Conservation (phyloP, 2,797 vertebrate species). For the Rhinella marina region DNA sequence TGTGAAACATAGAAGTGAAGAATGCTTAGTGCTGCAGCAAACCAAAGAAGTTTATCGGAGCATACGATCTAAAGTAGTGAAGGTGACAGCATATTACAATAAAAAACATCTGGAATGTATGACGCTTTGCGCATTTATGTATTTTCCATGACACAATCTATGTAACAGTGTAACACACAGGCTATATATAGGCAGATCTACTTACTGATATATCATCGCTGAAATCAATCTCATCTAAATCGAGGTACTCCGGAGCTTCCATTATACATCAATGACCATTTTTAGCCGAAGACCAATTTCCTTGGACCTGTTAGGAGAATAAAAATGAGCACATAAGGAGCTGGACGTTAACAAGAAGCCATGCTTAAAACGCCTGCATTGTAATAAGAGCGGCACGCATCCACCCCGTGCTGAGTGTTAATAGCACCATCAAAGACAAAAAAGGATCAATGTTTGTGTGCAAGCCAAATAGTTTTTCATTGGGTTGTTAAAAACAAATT, state of each 20-base stretch:
- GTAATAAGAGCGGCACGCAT: slow-evolving; percentile 26
- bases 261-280: slow-evolving; percentile 86
- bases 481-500: slow-evolving; percentile 53
- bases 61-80: background rate
- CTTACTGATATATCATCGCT: slow-evolving; percentile 94
- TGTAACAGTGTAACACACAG: background rate
- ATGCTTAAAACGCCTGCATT: background rate
- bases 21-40: background rate
- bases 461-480: slow-evolving; percentile 50
- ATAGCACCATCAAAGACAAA: slow-evolving; percentile 17
- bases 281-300: slow-evolving; percentile 67
- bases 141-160: background rate
- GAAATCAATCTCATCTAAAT: slow-evolving; percentile 99
- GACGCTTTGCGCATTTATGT: background rate
- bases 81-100: slow-evolving; percentile 4
- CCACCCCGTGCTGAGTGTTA: slow-evolving; percentile 44
- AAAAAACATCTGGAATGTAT: slow-evolving; percentile 10
- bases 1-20: background rate
- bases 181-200: slow-evolving; percentile 62
- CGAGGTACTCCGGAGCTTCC: slow-evolving; percentile 98
- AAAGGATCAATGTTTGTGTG: slow-evolving; percentile 40
- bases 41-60: background rate
- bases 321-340: slow-evolving; percentile 53
- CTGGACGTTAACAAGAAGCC: background rate
- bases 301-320: slow-evolving; percentile 68